phyloP scores from a whole-genome alignment of 2,888 invertebrate genomes.

The Caenorhabditis sp. region DNA sequence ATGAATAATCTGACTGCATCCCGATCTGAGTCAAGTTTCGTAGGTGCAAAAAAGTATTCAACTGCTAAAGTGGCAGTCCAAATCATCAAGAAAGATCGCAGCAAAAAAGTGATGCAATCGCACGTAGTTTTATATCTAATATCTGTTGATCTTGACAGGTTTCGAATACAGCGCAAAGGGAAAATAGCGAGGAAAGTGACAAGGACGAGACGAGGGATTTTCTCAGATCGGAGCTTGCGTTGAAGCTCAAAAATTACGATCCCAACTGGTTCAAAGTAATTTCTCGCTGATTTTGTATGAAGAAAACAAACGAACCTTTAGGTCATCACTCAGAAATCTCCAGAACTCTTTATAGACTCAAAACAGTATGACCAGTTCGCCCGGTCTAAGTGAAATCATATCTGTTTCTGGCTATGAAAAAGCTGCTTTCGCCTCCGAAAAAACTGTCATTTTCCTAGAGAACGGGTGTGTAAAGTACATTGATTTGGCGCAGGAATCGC shows the following conservation, averaged over 20 bases:
- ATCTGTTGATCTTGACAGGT: conserved; percentile 17
- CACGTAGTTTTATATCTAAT: neutral
- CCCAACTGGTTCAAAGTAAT: conserved; percentile 59
- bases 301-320: conserved; percentile 23
- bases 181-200: conserved; percentile 59
- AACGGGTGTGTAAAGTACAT: conserved; percentile 43
- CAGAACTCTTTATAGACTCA: conserved; percentile 60
- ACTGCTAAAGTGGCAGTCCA: conserved; percentile 12
- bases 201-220: conserved; percentile 56
- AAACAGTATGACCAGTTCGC: conserved; percentile 66
- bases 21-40: conserved; percentile 37
- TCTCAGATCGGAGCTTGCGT: conserved; percentile 51
- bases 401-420: conserved; percentile 50
- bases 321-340: conserved; percentile 49
- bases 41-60: conserved; percentile 11
- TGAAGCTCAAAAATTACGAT: conserved; percentile 56
- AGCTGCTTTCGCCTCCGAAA: conserved; percentile 34
- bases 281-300: neutral
- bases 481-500: conserved; percentile 10
- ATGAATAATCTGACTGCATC: conserved; percentile 43
- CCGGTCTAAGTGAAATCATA: conserved; percentile 47
- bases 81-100: conserved; percentile 28
- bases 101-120: conserved; percentile 39
- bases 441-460: conserved; percentile 40
- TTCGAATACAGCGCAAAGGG: no score